A percentile compares a stretch with the other conserved stretches of the same genome.
Conservation (phyloP, 2,797 vertebrate genomes). For the Ptychadena robeensis region DNA sequence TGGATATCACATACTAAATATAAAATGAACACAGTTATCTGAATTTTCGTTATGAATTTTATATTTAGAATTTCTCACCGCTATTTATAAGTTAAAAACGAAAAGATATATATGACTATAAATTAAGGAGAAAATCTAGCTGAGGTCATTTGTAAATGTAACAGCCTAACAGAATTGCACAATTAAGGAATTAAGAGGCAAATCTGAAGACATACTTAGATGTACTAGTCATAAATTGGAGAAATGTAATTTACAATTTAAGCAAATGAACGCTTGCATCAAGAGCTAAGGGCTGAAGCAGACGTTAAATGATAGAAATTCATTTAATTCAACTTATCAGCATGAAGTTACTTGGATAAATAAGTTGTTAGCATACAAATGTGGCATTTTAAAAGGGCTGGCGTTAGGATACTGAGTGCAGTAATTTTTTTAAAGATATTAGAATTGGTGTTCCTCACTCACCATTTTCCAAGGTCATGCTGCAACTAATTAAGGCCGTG, state of each 20-base stretch:
- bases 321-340: background rate
- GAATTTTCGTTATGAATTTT: too few relatives aligned
- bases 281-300: conserved; percentile 32
- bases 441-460: background rate
- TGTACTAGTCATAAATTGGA: conserved; percentile 23
- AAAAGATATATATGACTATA: background rate
- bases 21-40: too few relatives aligned
- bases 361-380: background rate
- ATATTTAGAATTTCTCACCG: background rate
- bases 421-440: background rate
- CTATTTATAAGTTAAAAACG: background rate
- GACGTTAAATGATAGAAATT: conserved; percentile 38
- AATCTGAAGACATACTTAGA: conserved; percentile 27
- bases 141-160: background rate
- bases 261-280: conserved; percentile 50
- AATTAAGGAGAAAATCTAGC: background rate
- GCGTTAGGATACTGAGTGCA: background rate
- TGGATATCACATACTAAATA: too few relatives aligned
- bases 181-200: conserved; percentile 49
- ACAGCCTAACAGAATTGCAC: background rate
- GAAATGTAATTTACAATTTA: conserved; percentile 61
- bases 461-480: background rate
- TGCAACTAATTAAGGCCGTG: background rate
- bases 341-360: background rate
- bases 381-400: background rate